Percentiles rank a stretch among this genome's conserved stretches.
These are phyloP conservation scores for Acropternis orthonyx DNA, from an alignment of 2,797 vertebrate genomes.

Conservation along the genomic window DNA sequence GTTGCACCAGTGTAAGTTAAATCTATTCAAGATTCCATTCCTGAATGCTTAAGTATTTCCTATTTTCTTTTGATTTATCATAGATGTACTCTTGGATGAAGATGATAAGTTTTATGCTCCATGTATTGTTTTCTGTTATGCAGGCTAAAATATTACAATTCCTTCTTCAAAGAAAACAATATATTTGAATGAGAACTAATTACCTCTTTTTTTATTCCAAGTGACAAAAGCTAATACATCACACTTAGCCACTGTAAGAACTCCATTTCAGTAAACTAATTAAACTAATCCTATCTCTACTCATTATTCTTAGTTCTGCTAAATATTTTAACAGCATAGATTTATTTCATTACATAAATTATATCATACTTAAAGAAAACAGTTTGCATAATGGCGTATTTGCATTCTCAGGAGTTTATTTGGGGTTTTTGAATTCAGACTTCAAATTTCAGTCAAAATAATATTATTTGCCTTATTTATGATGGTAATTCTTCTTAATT, in stretches of 20 bases:
- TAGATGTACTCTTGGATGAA: constrained; percentile 16
- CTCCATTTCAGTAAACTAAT: constrained; percentile 83
- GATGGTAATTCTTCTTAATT: constrained; percentile 75
- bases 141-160: constrained; percentile 71
- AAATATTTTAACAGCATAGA: constrained; percentile 81
- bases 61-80: constrained; percentile 9
- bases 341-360: constrained; percentile 82
- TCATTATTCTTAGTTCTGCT: constrained; percentile 80
- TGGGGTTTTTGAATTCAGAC: constrained; percentile 65
- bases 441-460: constrained; percentile 66
- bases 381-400: constrained; percentile 50
- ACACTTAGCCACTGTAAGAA: constrained; percentile 78
- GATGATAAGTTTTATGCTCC: constrained; percentile 38
- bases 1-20: neutral
- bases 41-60: neutral
- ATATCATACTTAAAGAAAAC: constrained; percentile 78
- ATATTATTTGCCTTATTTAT: constrained; percentile 67
- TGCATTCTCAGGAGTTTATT: constrained; percentile 63
- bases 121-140: constrained; percentile 41
- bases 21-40: neutral
- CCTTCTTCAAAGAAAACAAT: constrained; percentile 76
- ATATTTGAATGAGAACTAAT: constrained; percentile 78
- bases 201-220: constrained; percentile 80
- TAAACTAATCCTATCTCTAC: constrained; percentile 82
- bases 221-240: constrained; percentile 83